Evolutionary conservation across 2,113 vertebrate genomes (phyloP), one percentile per base, ranked within the genome.

Genomic region (Casuarius casuarius): DNA sequence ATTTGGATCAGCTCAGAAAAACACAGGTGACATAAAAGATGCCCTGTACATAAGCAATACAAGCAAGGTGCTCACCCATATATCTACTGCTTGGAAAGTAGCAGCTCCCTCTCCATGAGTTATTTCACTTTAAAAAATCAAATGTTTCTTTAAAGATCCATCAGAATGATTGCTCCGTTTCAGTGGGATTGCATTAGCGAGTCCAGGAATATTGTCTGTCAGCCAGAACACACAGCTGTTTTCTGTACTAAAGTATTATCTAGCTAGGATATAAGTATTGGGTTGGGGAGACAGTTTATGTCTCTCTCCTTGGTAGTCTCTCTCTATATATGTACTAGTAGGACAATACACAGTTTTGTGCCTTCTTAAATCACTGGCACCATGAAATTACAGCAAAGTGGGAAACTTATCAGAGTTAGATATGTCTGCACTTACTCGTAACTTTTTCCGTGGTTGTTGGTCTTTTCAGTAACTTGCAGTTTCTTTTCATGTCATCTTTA

Each of bases 111-210:
- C 59, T n/a, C 15, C 49, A 6, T 8, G 29, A 78, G 17, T 8
- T 6, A 66, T 59, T 70, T 62, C 65, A 18, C 35, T 74, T 71
- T 19, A 84, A 81, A 48, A 83, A 74, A 78, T n/a, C 73, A 42
- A 29, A 91, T 58, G 44, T 56, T 38, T 89, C 81, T 87, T 48
- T 71, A 81, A 78, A 93, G 49, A 74, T 67, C 51, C 70, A 89
- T 71, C 46, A 48, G 82, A 79, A 92, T 0, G 5, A 76, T 15
- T 81, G 65, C 74, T 74, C 28, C 1, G 15, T 67, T 84, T 79
- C 87, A 15, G 67, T 65, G 67, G 72, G 76, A 87, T 42, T 87
- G 61, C 88, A 63, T 83, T 52, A 87, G 61, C 46, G 74, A 40
- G 26, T 29, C 40, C 85, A 71, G 88, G 68, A 72, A 63, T 21